Percentiles rank a stretch among this genome's conserved stretches.
Conservation (phyloP, 2,113 vertebrate species). For the Chaetodon auriga region DNA sequence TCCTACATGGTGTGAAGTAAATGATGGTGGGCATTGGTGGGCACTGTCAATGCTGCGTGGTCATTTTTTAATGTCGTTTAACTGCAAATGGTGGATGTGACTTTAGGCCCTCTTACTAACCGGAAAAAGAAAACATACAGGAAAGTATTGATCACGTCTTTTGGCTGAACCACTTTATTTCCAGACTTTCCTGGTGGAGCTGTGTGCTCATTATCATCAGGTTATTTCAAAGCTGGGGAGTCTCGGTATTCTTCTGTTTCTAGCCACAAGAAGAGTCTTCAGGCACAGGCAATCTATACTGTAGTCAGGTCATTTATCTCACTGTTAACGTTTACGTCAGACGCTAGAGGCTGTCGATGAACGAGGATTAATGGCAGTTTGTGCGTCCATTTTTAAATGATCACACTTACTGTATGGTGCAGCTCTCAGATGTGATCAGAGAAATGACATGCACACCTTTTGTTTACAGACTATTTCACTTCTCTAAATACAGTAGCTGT, state of each 20-base stretch:
- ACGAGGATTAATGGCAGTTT: not conserved
- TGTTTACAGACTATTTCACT: conserved; percentile 22
- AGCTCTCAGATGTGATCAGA: not conserved
- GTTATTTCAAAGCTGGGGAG: conserved; percentile 24
- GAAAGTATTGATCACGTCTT: not conserved
- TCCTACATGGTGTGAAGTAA: conserved; percentile 25
- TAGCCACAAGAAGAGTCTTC: conserved; percentile 39
- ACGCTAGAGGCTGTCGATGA: conserved; percentile 21
- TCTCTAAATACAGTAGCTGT: conserved; percentile 20
- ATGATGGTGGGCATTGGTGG: conserved; percentile 17
- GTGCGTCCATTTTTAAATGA: not conserved
- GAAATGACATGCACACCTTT: not conserved
- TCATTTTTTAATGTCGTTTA: conserved; percentile 29
- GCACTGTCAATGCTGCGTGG: conserved; percentile 10
- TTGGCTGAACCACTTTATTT: not conserved
- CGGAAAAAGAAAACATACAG: conserved; percentile 15
- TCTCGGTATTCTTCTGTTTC: conserved; percentile 36
- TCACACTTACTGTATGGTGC: not conserved
- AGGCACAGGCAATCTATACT: conserved; percentile 47
- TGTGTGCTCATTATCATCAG: not conserved
- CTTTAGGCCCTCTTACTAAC: not conserved
- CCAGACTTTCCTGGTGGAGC: not conserved
- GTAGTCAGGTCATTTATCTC: conserved; percentile 18
- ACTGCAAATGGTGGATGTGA: conserved; percentile 3
- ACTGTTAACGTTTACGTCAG: conserved; percentile 40